Base-by-base conservation (phyloP, 2,888 invertebrate genomes). In the Sarcophaga caerulescens region DNA sequence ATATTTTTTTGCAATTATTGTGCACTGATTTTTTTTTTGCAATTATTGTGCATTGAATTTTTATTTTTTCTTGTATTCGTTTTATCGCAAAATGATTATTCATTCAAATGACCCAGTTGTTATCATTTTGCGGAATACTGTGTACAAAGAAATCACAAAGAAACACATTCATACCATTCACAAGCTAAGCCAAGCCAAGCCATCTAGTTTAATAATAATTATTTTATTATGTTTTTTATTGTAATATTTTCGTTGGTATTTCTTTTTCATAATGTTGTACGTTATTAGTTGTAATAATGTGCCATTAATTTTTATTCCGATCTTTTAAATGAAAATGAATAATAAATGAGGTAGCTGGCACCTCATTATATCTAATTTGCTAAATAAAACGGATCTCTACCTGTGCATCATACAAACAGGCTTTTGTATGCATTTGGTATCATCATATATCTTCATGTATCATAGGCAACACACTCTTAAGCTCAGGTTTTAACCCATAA, bases 61-160 rank as follows among this genome's bases (percentile, higher is more conserved):
- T 70, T 70, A 47, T 59, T 25, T 52, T 17, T 52, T 60, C 47
- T 71, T 66, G 52, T 14, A 35, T 81, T 66, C 11, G 70, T 63
- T 35, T 62, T 52, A 76, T 81, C 71, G 69, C 12, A 35, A 71
- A 66, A 70, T 75, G 65, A 74, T 74, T 84, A 80, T 66, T 80
- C 84, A 70, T 21, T 73, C 45, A 75, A 84, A 75, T 84, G 80
- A 84, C 81, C 80, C 62, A 60, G 25, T 74, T 81, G 73, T 63
- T 75, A 83, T 85, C 81, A 71, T 70, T 63, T 69, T 65, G 62
- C 65, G 19, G 14, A 83, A 71, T n/a, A n/a, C 59, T 77, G 6
- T 75, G 25, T 69, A 52, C 45, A 63, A 81, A 45, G 35, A 59
- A 84, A 74, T 74, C 25, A 57, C n/a, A 68, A 68, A 77, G 52